A percentile compares a stretch with the other conserved stretches of the same genome.
Evolutionary conservation across 1,140 invertebrate genomes (phyloP).

Genomic region (Rhynchophorus ferrugineus): DNA sequence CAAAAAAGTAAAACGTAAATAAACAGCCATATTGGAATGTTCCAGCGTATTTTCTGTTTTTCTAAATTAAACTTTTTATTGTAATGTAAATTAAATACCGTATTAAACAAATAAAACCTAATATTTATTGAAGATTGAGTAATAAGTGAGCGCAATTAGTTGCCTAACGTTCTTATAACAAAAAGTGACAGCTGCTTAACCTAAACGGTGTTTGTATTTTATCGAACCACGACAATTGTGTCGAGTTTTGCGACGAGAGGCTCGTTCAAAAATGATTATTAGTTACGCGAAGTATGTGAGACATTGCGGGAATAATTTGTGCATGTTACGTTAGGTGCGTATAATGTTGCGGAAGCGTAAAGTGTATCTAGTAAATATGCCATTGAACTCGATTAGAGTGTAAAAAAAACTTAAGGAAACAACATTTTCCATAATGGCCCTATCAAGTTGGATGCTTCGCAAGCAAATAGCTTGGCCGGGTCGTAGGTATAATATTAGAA

Average conservation of each 20-base stretch:
- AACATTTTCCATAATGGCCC: slow-evolving; percentile 21
- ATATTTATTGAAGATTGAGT: too few species aligned
- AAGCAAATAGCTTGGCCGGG: slow-evolving; percentile 14
- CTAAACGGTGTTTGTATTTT: slow-evolving; percentile 10
- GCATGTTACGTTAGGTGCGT: too few species aligned
- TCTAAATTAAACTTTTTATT: background rate
- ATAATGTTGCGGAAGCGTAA: slow-evolving; percentile 2
- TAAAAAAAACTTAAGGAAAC: slow-evolving; percentile 9
- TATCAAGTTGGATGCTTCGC: slow-evolving; percentile 25
- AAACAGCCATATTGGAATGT: background rate
- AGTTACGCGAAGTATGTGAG: background rate
- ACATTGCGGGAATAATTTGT: too few species aligned
- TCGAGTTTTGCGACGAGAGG: background rate
- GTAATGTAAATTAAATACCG: too few species aligned
- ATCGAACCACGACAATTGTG: slow-evolving; percentile 6
- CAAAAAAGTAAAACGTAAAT: slow-evolving; percentile 8
- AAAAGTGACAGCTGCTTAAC: slow-evolving; percentile 8
- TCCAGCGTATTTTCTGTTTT: background rate
- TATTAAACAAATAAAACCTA: too few species aligned
- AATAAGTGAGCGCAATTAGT: too few species aligned
- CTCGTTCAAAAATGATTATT: background rate
- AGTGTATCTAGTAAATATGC: background rate
- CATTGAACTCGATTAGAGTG: slow-evolving; percentile 12
- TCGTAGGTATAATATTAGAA: slow-evolving; percentile 18
- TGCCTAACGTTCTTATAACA: slow-evolving; percentile 1